Conservation (phyloP, 2,113 vertebrate species). For the Circaetus cinerascens region DNA sequence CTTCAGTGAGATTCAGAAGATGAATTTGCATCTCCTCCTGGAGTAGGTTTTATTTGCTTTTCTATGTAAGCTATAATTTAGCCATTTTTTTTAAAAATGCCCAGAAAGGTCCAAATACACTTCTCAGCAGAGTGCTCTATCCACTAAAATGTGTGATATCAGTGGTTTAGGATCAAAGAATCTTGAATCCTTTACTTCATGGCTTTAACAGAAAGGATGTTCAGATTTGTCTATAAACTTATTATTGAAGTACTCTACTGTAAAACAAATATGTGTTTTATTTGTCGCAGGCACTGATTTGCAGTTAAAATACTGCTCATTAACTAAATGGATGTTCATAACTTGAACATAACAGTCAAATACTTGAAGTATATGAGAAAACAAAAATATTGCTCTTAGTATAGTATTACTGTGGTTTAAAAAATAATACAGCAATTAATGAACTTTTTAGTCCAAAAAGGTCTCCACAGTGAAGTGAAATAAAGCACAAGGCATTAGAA, state of each 20-base stretch:
- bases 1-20: background rate
- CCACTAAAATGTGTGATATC: background rate
- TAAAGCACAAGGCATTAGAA: background rate
- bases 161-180: background rate
- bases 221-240: background rate
- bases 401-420: background rate
- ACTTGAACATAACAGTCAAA: background rate
- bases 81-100: background rate
- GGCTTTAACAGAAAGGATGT: background rate
- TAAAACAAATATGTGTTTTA: background rate
- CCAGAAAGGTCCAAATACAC: background rate
- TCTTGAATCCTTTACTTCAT: background rate
- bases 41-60: background rate
- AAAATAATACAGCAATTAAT: background rate
- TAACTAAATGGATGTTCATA: background rate
- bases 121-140: background rate
- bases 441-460: background rate
- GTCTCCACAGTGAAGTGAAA: background rate
- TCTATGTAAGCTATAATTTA: background rate
- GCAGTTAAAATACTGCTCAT: background rate
- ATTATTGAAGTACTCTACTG: background rate
- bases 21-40: background rate
- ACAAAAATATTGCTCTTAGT: background rate
- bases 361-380: background rate
- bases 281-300: background rate